Percentiles rank a stretch among this genome's conserved stretches.
These are phyloP conservation scores for Leucopternis melanops DNA, from an alignment of 2,113 vertebrate genomes.

Conservation along the genomic window DNA sequence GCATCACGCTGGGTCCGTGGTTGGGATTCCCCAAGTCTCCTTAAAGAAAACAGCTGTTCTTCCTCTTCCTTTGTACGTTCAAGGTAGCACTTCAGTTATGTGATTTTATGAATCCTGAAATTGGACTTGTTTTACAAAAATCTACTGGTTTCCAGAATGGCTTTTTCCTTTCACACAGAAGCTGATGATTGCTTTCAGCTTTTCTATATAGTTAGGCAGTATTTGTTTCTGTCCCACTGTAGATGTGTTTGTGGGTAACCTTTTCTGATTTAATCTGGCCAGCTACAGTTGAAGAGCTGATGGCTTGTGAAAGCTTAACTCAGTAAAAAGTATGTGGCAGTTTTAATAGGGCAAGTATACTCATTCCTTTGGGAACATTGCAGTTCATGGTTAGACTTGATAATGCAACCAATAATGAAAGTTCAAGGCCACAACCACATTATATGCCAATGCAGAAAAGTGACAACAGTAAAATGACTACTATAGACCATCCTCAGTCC, in stretches of 20 bases:
- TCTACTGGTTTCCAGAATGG: not conserved
- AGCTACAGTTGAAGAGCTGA: not conserved
- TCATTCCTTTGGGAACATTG: not conserved
- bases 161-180: not conserved
- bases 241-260: not conserved
- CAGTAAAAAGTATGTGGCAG: not conserved
- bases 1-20: too few relatives aligned
- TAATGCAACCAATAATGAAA: not conserved
- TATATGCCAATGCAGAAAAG: not conserved
- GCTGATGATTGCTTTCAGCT: not conserved
- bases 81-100: not conserved
- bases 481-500: not conserved
- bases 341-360: not conserved
- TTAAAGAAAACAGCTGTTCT: not conserved
- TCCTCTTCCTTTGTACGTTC: not conserved
- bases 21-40: not conserved
- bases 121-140: not conserved
- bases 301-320: not conserved
- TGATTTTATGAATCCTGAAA: not conserved
- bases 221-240: not conserved
- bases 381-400: not conserved
- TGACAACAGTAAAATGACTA: not conserved
- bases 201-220: not conserved
- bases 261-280: not conserved
- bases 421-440: not conserved